Conservation (phyloP, 2,113 vertebrate species). For the Upupa epops region DNA sequence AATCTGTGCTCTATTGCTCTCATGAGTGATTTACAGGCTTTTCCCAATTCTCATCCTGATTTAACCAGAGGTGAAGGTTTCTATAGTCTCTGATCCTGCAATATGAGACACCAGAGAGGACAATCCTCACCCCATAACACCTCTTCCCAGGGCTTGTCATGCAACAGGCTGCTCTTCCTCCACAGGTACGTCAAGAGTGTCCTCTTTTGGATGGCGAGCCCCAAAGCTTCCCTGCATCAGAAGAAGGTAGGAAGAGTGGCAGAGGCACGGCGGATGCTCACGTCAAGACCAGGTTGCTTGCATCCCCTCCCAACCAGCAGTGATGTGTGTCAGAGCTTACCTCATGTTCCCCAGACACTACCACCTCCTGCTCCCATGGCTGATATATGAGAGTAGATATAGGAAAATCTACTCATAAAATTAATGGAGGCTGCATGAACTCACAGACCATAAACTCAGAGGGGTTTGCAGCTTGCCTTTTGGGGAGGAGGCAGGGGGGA, state of each 20-base stretch:
- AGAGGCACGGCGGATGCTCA: not conserved
- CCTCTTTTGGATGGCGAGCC: not conserved
- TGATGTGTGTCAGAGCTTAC: not conserved
- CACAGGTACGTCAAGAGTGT: not conserved
- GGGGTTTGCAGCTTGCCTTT: constrained; percentile 23
- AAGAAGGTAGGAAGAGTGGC: not conserved
- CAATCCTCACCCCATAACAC: not conserved
- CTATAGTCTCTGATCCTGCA: not conserved
- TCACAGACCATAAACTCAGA: constrained; percentile 51
- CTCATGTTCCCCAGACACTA: not conserved
- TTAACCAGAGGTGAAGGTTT: not conserved
- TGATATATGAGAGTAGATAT: constrained; percentile 44
- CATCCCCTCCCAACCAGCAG: not conserved
- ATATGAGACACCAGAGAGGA: not conserved
- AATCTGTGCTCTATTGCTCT: not conserved
- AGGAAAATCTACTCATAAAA: constrained; percentile 42
- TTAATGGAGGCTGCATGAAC: constrained; percentile 49
- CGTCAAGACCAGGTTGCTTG: accelerated
- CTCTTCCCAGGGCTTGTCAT: not conserved
- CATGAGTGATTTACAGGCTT: not conserved
- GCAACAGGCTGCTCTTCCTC: not conserved
- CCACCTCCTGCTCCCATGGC: not conserved
- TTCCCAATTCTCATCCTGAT: not conserved
- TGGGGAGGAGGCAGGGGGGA: not conserved
- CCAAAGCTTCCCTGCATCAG: not conserved